Evolutionary conservation across 2,797 vertebrate genomes (phyloP).

Genomic region (Benthosema pterotum): DNA sequence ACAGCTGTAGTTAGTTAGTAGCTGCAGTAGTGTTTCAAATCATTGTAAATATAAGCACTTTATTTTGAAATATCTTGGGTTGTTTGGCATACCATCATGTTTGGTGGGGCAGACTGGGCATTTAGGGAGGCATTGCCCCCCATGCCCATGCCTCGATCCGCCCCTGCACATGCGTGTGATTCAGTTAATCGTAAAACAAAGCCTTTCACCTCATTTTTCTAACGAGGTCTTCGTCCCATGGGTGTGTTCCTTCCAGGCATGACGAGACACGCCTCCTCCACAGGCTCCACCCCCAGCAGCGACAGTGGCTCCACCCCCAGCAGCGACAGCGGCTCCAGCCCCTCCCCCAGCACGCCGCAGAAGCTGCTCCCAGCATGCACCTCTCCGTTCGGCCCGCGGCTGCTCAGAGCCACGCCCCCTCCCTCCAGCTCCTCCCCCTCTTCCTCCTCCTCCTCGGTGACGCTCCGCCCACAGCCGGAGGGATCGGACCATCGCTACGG

Average conservation of each 20-base stretch:
- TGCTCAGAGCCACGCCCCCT: constrained; percentile 73
- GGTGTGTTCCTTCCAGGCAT: constrained; percentile 72
- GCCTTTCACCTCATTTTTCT: neutral
- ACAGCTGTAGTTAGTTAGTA: too few relatives aligned
- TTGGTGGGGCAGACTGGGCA: too few relatives aligned
- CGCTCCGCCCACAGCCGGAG: constrained; percentile 90
- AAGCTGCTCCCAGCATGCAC: constrained; percentile 79
- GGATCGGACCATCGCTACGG: constrained; percentile 75
- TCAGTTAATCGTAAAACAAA: too few relatives aligned
- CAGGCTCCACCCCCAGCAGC: constrained; percentile 81
- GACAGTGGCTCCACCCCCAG: constrained; percentile 78
- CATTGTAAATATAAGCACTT: too few relatives aligned
- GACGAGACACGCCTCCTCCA: constrained; percentile 80
- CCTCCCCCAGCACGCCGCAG: constrained; percentile 80
- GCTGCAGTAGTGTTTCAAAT: too few relatives aligned
- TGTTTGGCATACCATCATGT: too few relatives aligned
- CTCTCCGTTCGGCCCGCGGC: constrained; percentile 77
- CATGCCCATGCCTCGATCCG: too few relatives aligned
- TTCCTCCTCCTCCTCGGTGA: constrained; percentile 61
- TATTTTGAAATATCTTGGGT: too few relatives aligned
- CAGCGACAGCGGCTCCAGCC: constrained; percentile 80
- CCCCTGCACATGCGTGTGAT: too few relatives aligned
- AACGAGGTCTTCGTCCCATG: too few relatives aligned
- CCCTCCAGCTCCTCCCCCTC: constrained; percentile 66
- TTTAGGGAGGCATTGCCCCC: too few relatives aligned